Evolutionary conservation across 2,113 vertebrate genomes (phyloP).

Genomic region (Ancistrus triradiatus): DNA sequence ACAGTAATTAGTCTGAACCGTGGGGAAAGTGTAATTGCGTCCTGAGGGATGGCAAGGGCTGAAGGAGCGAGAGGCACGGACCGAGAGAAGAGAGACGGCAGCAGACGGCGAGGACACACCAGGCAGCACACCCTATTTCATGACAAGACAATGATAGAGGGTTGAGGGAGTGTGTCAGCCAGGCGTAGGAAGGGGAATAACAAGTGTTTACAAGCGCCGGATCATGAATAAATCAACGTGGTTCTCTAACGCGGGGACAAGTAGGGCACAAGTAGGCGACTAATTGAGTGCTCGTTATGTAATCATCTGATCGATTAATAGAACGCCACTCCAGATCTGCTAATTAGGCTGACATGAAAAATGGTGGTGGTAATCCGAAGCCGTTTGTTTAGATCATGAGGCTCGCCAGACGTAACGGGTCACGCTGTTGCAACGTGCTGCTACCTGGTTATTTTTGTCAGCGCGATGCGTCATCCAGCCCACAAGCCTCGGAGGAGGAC

Average conservation of each 20-base stretch:
- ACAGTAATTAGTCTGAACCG: slow-evolving; percentile 70
- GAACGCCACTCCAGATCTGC: too few relatives aligned
- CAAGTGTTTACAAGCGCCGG: neutral
- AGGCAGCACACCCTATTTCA: slow-evolving; percentile 22
- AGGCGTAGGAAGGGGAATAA: neutral
- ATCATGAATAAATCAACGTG: neutral
- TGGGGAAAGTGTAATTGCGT: slow-evolving; percentile 73
- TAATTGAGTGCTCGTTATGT: too few relatives aligned
- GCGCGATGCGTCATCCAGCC: too few relatives aligned
- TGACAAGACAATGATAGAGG: slow-evolving; percentile 3
- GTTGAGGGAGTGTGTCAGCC: slow-evolving; percentile 9
- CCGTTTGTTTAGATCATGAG: too few relatives aligned
- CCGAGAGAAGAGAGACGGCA: neutral
- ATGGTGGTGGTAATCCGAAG: too few relatives aligned
- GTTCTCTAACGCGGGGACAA: neutral
- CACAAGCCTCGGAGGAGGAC: too few relatives aligned
- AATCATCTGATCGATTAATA: too few relatives aligned
- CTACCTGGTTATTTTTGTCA: too few relatives aligned
- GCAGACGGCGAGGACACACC: slow-evolving; percentile 15
- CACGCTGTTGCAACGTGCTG: too few relatives aligned
- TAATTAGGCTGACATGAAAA: too few relatives aligned
- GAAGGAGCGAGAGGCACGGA: slow-evolving; percentile 30
- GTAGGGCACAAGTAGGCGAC: too few relatives aligned
- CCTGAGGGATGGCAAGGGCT: slow-evolving; percentile 64
- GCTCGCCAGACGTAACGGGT: too few relatives aligned